Evolutionary conservation across 2,797 vertebrate genomes (phyloP).

Genomic region (Rhyacichthys aspro): DNA sequence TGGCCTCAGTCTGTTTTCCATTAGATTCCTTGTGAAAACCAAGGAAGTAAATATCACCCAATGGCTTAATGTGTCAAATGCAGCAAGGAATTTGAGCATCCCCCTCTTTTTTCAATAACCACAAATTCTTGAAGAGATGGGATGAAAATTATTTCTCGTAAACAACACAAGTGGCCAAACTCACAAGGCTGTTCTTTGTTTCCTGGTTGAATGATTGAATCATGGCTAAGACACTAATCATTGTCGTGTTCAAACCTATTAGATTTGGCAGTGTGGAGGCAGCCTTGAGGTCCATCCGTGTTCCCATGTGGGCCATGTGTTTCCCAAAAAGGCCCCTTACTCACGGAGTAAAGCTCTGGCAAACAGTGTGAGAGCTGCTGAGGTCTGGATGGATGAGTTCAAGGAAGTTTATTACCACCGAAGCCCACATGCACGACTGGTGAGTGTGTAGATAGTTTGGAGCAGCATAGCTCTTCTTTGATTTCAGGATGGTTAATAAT

Average conservation of each 20-base stretch:
- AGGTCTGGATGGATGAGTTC: slow-evolving; percentile 97
- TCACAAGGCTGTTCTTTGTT: slow-evolving; percentile 43
- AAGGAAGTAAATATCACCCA: slow-evolving; percentile 19
- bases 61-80: slow-evolving; percentile 34
- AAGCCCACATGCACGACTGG: slow-evolving; percentile 91
- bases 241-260: slow-evolving; percentile 35
- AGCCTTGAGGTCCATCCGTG: slow-evolving; percentile 94
- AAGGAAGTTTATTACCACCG: slow-evolving; percentile 95
- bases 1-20: slow-evolving; percentile 23
- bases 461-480: not conserved
- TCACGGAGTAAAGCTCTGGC: slow-evolving; percentile 93
- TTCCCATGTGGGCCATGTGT: slow-evolving; percentile 97
- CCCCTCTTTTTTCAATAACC: slow-evolving; percentile 6
- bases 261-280: slow-evolving; percentile 98
- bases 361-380: slow-evolving; percentile 94
- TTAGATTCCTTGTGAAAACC: slow-evolving; percentile 31
- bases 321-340: slow-evolving; percentile 94
- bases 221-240: slow-evolving; percentile 33
- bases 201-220: slow-evolving; percentile 34
- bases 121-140: slow-evolving; percentile 22
- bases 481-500: not conserved
- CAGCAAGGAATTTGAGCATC: slow-evolving; percentile 35
- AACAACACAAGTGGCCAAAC: slow-evolving; percentile 23
- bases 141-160: slow-evolving; percentile 16
- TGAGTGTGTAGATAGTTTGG: slow-evolving; percentile 69